These are phyloP conservation scores for Andrena bicolor DNA, from an alignment of 2,888 invertebrate species.

Conservation along the genomic window DNA sequence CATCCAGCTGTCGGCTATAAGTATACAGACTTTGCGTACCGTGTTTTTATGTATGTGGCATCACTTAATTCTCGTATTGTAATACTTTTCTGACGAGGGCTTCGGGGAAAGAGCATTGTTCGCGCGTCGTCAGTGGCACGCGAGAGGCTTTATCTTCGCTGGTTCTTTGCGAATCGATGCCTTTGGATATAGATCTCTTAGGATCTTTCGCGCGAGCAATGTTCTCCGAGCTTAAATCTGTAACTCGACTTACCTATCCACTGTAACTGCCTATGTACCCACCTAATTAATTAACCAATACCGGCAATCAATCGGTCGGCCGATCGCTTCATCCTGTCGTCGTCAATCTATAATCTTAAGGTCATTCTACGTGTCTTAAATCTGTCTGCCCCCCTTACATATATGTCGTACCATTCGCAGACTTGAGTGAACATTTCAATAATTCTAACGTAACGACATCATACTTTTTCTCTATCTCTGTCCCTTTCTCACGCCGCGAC, in stretches of 20 bases:
- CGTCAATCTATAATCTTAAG: slow-evolving; percentile 70
- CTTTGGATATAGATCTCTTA: not conserved
- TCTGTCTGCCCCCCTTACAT: slow-evolving; percentile 34
- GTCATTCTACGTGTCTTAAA: slow-evolving; percentile 66
- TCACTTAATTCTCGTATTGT: slow-evolving; percentile 65
- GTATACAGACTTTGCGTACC: slow-evolving; percentile 68
- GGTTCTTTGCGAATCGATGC: not conserved
- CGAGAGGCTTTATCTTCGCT: slow-evolving; percentile 1
- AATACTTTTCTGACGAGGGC: slow-evolving; percentile 61
- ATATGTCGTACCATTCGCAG: slow-evolving; percentile 57
- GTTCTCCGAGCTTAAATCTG: slow-evolving; percentile 43
- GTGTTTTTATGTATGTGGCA: slow-evolving; percentile 72
- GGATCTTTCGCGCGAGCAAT: slow-evolving; percentile 46
- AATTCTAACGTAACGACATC: slow-evolving; percentile 63
- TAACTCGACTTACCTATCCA: slow-evolving; percentile 52
- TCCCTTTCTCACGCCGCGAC: slow-evolving; percentile 65
- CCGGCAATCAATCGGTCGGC: slow-evolving; percentile 50
- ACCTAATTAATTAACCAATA: slow-evolving; percentile 53
- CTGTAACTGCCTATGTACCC: slow-evolving; percentile 56
- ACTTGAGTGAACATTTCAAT: slow-evolving; percentile 60
- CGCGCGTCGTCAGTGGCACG: slow-evolving; percentile 38
- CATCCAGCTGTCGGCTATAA: slow-evolving; percentile 48
- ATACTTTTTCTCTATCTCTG: slow-evolving; percentile 52
- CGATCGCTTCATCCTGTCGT: slow-evolving; percentile 57
- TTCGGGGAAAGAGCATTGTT: slow-evolving; percentile 38